Evolutionary conservation across 2,797 vertebrate genomes (phyloP).

Genomic region (Tokudaia muenninki): DNA sequence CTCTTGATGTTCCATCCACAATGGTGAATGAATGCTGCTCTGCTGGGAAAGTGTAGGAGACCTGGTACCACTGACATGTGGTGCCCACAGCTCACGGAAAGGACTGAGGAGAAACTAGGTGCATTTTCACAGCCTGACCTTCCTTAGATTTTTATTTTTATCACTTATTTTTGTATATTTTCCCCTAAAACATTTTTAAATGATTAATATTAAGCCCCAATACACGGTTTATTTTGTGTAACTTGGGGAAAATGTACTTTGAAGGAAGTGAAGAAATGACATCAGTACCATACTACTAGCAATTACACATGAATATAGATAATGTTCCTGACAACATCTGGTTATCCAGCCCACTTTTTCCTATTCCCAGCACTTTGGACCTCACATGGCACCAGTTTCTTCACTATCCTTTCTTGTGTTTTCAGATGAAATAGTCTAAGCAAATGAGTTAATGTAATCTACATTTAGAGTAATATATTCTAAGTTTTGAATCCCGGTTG

Average conservation of each 20-base stretch:
- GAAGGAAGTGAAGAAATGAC: neutral
- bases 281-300: neutral
- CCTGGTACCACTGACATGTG: no score
- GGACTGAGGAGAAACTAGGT: no score
- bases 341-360: fast-evolving
- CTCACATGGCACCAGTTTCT: neutral
- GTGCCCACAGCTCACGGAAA: neutral
- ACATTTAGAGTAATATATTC: neutral
- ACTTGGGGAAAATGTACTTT: neutral
- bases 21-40: neutral
- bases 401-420: no score
- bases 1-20: neutral
- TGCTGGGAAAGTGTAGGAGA: neutral
- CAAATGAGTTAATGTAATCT: neutral
- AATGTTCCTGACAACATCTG: neutral
- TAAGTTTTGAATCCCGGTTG: neutral
- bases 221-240: neutral
- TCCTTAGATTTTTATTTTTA: neutral
- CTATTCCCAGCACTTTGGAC: neutral
- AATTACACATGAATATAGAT: neutral
- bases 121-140: neutral
- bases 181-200: neutral
- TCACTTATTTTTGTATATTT: neutral
- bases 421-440: neutral
- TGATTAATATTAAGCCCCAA: neutral